Conservation (phyloP, 2,113 vertebrate species). For the Tamias sibiricus region DNA sequence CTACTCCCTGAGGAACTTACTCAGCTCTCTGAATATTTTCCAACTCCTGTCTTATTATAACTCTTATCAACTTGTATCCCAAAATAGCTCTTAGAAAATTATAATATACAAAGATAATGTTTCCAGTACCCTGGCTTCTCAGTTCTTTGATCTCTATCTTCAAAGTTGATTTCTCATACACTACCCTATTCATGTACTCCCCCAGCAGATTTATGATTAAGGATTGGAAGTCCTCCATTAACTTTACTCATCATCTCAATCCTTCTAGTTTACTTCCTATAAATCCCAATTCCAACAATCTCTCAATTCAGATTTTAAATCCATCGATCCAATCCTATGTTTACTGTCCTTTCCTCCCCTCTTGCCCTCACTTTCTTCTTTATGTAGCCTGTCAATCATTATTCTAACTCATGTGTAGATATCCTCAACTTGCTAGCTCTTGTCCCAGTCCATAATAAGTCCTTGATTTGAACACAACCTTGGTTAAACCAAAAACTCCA, state of each 20-base stretch:
- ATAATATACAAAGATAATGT: not conserved
- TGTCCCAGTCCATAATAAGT: not conserved
- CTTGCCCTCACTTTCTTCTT: not conserved
- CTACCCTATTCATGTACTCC: not conserved
- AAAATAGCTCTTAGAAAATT: constrained; percentile 1
- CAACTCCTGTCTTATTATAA: not conserved
- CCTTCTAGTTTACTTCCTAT: not conserved
- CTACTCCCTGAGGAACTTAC: not conserved
- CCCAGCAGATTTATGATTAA: not conserved
- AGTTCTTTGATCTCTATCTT: constrained; percentile 38
- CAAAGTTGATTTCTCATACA: not conserved
- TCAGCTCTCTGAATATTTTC: not conserved
- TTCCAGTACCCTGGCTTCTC: not conserved
- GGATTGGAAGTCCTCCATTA: not conserved
- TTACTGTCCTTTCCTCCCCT: not conserved
- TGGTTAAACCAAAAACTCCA: not conserved
- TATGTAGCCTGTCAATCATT: not conserved
- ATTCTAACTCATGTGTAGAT: not conserved
- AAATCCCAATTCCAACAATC: not conserved
- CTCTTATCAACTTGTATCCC: not conserved
- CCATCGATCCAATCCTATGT: not conserved
- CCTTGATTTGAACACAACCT: not conserved
- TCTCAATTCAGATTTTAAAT: not conserved
- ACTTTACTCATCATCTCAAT: not conserved
- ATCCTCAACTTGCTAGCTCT: not conserved